phyloP scores from a whole-genome alignment of 2,888 invertebrate species.

The Lithophane socia region DNA sequence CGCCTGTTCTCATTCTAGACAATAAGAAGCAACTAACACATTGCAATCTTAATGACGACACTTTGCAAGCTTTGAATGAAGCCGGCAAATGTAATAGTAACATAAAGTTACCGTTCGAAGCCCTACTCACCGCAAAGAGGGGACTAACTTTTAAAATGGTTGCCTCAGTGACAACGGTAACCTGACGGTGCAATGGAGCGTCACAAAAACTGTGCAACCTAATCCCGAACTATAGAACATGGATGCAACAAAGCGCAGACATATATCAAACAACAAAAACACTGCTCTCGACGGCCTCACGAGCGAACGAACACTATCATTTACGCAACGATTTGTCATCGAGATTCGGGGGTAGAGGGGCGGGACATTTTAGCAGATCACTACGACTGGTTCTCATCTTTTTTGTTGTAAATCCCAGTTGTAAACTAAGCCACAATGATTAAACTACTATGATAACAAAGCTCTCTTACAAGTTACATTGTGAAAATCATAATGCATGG shows the following conservation, averaged over 20 bases:
- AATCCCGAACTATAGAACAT: slow-evolving; percentile 76
- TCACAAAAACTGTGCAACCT: slow-evolving; percentile 78
- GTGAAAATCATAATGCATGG: neutral
- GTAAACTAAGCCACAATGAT: neutral
- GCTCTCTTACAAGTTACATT: accelerated
- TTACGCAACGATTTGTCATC: slow-evolving; percentile 90
- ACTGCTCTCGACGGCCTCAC: slow-evolving; percentile 74
- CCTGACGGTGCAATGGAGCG: slow-evolving; percentile 70
- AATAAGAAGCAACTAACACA: slow-evolving; percentile 25
- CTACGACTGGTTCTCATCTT: slow-evolving; percentile 70
- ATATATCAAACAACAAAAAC: slow-evolving; percentile 89
- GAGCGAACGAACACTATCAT: slow-evolving; percentile 87
- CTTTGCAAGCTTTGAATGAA: slow-evolving; percentile 19
- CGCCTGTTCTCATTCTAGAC: slow-evolving; percentile 31
- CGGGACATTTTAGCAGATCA: slow-evolving; percentile 73
- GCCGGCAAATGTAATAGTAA: slow-evolving; percentile 16
- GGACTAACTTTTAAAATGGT: slow-evolving; percentile 49
- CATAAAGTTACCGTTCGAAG: slow-evolving; percentile 38
- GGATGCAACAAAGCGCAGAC: slow-evolving; percentile 82
- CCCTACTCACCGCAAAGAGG: slow-evolving; percentile 24
- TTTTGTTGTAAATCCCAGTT: slow-evolving; percentile 6
- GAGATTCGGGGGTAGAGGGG: slow-evolving; percentile 80
- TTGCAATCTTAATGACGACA: slow-evolving; percentile 35
- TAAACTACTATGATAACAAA: neutral
- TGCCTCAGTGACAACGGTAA: slow-evolving; percentile 52